Evolutionary conservation across 2,797 vertebrate genomes (phyloP), one percentile per base, ranked within the genome.

Genomic region (Australoheros facetus): DNA sequence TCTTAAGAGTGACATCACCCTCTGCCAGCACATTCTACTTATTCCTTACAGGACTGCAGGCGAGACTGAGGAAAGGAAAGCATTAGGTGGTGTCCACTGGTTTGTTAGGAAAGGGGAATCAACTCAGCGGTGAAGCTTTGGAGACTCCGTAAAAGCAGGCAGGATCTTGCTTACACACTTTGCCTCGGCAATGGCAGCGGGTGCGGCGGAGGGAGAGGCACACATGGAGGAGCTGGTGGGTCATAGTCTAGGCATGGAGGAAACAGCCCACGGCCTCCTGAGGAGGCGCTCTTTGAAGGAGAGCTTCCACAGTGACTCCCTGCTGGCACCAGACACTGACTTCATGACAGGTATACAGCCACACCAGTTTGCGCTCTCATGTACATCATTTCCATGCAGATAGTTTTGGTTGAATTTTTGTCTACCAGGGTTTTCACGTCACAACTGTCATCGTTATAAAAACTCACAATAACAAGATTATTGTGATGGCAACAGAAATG

Each of bases 271-370:
- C 8, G 21, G 21, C 56, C 79, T 84, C 59, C 86, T 80, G 84
- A 87, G 85, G 77, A 91, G 84, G 64, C 89, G 91, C 23, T 93
- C 91, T 1, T 71, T 90, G 81, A 92, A 89, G 87, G 91, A 87
- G 69, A 85, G 64, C 80, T 94, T 89, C 84, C 90, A 89, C 83
- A 82, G 91, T 0, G 94, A 94, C 84, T 80, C 88, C 7, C 88
- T 95, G 78, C 91, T 95, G 83, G 92, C 89, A 4, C 93, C 94
- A 0, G 94, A 95, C 81, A 87, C 93, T 0, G 95, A 96, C 93
- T 95, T 95, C 90, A 91, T 95, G 92, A 90, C 85, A 92, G 95
- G 95, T 95, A 90, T 53, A 14, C 42, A 1, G 64, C 26, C 17
- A n/a, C 42, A 1, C 26, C 42, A 69, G 26, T 28, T 69, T 2